A percentile compares a stretch with the other conserved stretches of the same genome.
Conservation (phyloP, 2,797 vertebrate species). For the Amblyraja radiata region DNA sequence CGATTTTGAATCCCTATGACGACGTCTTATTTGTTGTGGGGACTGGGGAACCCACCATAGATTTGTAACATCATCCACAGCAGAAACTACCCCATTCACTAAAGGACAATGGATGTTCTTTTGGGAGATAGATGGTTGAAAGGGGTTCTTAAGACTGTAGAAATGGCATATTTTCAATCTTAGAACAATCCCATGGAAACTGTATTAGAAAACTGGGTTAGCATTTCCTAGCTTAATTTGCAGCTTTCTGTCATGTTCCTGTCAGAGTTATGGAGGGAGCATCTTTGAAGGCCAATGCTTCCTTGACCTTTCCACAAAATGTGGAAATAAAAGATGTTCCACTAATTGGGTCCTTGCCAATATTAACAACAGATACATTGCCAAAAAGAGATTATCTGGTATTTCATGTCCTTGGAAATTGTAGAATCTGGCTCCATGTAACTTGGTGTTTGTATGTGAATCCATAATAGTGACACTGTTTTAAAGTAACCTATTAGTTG, state of each 20-base stretch:
- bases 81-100: not conserved
- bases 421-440: not conserved
- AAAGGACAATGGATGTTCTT: not conserved
- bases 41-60: not conserved
- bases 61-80: not conserved
- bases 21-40: not conserved
- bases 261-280: not conserved
- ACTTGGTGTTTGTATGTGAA: too few species aligned
- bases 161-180: not conserved
- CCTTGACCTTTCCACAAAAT: too few species aligned
- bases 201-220: not conserved
- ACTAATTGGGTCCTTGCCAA: not conserved
- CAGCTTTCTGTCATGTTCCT: not conserved
- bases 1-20: not conserved
- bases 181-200: not conserved
- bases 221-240: not conserved
- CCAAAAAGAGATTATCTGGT: not conserved
- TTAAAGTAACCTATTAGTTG: too few species aligned
- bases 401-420: not conserved
- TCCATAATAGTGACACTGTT: too few species aligned
- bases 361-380: not conserved
- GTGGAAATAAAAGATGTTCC: not conserved
- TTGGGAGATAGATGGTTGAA: not conserved
- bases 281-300: not conserved
- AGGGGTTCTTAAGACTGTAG: not conserved